A percentile compares a stretch with the other conserved stretches of the same genome.
Conservation (phyloP, 2,888 invertebrate genomes). For the Aphodius granarius region DNA sequence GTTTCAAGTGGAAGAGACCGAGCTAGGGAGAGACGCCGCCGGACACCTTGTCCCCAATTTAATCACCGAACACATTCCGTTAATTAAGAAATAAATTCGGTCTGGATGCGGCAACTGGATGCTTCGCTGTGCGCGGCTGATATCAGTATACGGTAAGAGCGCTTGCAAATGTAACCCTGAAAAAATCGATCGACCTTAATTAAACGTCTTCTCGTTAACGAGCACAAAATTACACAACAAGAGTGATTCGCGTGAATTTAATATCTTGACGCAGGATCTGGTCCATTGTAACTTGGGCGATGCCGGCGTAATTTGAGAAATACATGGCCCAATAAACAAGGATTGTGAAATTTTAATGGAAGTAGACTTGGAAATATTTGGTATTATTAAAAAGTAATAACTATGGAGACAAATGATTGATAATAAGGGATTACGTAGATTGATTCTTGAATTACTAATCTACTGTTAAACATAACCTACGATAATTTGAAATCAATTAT, state of each 20-base stretch:
- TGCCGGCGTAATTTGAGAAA: background rate
- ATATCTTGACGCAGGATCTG: background rate
- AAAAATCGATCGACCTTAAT: background rate
- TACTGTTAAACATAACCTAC: no score
- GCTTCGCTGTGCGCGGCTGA: background rate
- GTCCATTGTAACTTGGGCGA: background rate
- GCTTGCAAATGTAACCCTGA: background rate
- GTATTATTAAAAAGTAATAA: background rate
- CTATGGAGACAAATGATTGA: no score
- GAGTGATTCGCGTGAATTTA: background rate
- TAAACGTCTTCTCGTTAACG: background rate
- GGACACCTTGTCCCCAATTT: background rate
- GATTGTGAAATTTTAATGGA: no score
- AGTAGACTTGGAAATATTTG: background rate
- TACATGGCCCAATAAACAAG: no score
- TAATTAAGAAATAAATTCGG: constrained; percentile 9
- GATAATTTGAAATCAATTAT: no score
- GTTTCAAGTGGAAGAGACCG: background rate
- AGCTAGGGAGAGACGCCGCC: background rate
- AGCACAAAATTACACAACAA: background rate
- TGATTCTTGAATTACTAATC: no score
- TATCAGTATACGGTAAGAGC: background rate
- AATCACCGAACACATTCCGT: background rate
- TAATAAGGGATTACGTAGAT: no score
- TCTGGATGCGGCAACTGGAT: background rate